phyloP scores from a whole-genome alignment of 2,113 vertebrate species.

The Pseudopipra pipra region DNA sequence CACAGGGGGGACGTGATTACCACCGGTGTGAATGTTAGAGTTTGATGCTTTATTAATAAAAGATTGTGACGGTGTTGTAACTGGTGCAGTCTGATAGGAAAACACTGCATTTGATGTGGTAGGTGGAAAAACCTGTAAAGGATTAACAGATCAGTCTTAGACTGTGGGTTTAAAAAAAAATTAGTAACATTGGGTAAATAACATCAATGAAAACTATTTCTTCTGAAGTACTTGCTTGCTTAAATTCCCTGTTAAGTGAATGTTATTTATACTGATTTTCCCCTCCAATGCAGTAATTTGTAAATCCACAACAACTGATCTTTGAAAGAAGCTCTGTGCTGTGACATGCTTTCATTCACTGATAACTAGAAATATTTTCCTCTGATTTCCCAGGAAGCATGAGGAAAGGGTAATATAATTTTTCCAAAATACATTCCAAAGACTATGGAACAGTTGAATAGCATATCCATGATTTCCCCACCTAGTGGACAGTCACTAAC shows the following conservation, averaged over 20 bases:
- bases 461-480: background rate
- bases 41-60: conserved; percentile 80
- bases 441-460: background rate
- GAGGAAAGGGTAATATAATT: background rate
- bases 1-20: conserved; percentile 69
- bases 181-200: background rate
- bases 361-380: background rate
- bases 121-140: conserved; percentile 84
- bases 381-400: background rate
- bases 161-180: background rate
- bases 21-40: conserved; percentile 65
- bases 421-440: background rate
- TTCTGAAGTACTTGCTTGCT: background rate
- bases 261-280: background rate
- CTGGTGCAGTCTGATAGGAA: conserved; percentile 77
- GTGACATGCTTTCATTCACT: background rate
- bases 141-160: background rate
- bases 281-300: background rate
- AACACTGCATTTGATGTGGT: conserved; percentile 74
- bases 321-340: background rate
- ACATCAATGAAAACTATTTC: background rate
- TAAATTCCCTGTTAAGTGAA: background rate
- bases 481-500: conserved; percentile 13
- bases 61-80: conserved; percentile 77
- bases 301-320: background rate